phyloP scores from a whole-genome alignment of 2,888 invertebrate genomes.

The Epinotia nisella region DNA sequence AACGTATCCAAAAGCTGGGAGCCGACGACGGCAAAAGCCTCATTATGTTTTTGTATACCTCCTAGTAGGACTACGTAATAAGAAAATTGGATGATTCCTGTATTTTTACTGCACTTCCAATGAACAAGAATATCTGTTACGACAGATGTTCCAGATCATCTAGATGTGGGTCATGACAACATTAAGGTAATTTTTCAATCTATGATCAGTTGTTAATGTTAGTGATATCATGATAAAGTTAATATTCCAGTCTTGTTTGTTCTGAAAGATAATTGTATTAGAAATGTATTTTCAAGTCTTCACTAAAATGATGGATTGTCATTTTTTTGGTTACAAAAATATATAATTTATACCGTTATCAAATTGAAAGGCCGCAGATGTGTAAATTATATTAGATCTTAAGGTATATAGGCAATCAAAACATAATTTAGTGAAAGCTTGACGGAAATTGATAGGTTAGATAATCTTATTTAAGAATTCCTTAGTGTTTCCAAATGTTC shows the following conservation, averaged over 20 bases:
- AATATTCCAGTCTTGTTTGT: conserved; percentile 18
- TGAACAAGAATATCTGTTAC: conserved; percentile 19
- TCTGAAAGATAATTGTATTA: conserved; percentile 30
- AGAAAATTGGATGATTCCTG: conserved; percentile 9
- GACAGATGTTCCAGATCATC: conserved; percentile 24
- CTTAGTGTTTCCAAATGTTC: background rate
- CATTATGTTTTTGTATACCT: conserved; percentile 20
- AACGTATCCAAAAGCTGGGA: conserved; percentile 21
- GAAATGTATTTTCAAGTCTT: conserved; percentile 15
- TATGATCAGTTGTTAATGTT: background rate
- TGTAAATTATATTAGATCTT: background rate
- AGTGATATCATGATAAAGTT: conserved; percentile 18
- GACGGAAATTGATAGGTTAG: conserved; percentile 6
- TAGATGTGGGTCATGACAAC: background rate
- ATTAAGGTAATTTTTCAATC: background rate
- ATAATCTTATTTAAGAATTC: conserved; percentile 5
- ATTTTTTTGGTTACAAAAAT: background rate
- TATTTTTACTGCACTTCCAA: conserved; percentile 1
- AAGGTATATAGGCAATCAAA: background rate
- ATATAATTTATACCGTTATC: background rate
- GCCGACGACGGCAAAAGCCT: conserved; percentile 37
- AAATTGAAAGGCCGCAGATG: background rate
- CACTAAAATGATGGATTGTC: background rate
- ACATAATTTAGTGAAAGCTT: conserved; percentile 1
- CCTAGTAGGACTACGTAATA: conserved; percentile 26